Evolutionary conservation across 2,113 vertebrate species (phyloP).

Genomic region (Nothoprocta pentlandii): DNA sequence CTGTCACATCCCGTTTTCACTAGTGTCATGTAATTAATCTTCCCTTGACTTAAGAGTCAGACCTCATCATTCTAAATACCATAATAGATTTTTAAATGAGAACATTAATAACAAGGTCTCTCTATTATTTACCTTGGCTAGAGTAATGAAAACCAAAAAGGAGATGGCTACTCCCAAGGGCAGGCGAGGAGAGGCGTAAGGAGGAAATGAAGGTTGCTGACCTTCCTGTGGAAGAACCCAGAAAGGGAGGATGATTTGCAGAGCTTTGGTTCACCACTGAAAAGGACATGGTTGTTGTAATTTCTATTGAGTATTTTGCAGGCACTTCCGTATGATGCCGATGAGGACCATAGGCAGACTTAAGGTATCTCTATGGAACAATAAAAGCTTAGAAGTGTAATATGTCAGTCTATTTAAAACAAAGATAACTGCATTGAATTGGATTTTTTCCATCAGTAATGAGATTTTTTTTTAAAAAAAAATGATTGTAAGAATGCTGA

Average conservation of each 20-base stretch:
- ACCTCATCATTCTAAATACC: slow-evolving; percentile 57
- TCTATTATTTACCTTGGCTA: slow-evolving; percentile 62
- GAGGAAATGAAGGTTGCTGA: slow-evolving; percentile 59
- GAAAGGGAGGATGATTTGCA: slow-evolving; percentile 30
- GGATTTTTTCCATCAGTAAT: background rate
- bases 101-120: slow-evolving; percentile 58
- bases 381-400: background rate
- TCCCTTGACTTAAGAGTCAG: slow-evolving; percentile 58
- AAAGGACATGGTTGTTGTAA: slow-evolving; percentile 46
- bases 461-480: background rate
- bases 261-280: slow-evolving; percentile 29
- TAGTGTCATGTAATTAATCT: slow-evolving; percentile 72
- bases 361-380: slow-evolving; percentile 38
- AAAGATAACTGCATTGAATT: background rate
- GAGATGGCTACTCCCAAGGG: slow-evolving; percentile 61
- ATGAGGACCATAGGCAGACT: background rate
- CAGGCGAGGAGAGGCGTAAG: slow-evolving; percentile 24
- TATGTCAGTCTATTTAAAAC: background rate
- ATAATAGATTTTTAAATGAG: slow-evolving; percentile 57
- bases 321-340: background rate
- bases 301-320: slow-evolving; percentile 35
- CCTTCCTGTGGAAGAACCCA: slow-evolving; percentile 33
- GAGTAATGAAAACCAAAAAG: slow-evolving; percentile 38
- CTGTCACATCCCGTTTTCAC: slow-evolving; percentile 67
- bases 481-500: background rate